Evolutionary conservation across 2,113 vertebrate species (phyloP), one percentile per base, ranked within the genome.

Genomic region (Mellivora capensis): DNA sequence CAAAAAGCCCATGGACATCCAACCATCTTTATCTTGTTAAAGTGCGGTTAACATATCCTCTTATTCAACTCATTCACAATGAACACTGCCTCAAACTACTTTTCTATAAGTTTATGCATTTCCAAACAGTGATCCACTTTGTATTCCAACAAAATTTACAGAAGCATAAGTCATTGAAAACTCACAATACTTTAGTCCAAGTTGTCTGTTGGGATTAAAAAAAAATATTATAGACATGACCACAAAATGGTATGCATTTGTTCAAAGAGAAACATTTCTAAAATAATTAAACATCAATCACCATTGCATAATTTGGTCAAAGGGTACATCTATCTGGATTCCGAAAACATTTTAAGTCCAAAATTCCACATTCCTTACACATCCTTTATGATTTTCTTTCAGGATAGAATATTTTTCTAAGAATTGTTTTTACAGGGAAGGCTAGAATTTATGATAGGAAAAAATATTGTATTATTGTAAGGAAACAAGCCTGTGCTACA

Each of bases 371-470:
- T 87, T 79, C 44, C 47, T 82, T 49, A 57, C 18, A 82, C 4
- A 5, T 7, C 11, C 15, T 62, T 57, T 71, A 31, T 47, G n/a
- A 67, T 80, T 92, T 97, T 97, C 62, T 93, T 82, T 96, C 69
- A 92, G 94, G 81, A 88, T 11, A 37, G 20, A 89, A 34, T 84
- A 62, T 86, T 96, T 81, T 64, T 77, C 54, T 95, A 88, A 76
- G 71, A 79, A 83, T 39, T 94, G 4, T 61, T 67, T 87, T 79
- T 90, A 83, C 12, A 14, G 23, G 44, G 88, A 83, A 90, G 61
- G 49, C 9, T 20, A 76, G 62, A 87, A 97, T 91, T 92, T 97
- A 96, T 49, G 67, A 72, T 83, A 62, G 64, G 61, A 34, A 74
- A 83, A 88, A 42, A 77, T 37, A 54, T 5, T 21, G 57, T 37